phyloP scores from a whole-genome alignment of 1,140 invertebrate species.

The Bombus turneri region DNA sequence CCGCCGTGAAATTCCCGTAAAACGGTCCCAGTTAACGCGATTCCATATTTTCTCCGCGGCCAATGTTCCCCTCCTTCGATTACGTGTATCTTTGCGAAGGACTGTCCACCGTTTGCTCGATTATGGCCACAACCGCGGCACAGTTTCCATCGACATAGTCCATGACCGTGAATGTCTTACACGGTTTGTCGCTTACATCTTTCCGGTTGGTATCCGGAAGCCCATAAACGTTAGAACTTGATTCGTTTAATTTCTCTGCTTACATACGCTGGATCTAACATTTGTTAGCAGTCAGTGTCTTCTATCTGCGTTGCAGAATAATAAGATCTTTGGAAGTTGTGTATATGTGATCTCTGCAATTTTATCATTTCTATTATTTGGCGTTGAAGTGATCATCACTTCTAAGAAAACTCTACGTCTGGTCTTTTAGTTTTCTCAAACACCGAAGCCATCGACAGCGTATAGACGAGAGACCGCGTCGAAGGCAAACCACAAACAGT shows the following conservation, averaged over 20 bases:
- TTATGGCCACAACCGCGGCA: background rate
- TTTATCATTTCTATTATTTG: background rate
- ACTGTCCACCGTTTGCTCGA: background rate
- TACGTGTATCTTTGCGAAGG: background rate
- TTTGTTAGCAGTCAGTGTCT: too few species aligned
- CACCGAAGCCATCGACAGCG: too few species aligned
- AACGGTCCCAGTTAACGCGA: background rate
- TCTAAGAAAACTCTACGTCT: too few species aligned
- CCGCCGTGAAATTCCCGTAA: constrained; percentile 27
- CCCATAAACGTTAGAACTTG: background rate
- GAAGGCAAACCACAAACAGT: too few species aligned
- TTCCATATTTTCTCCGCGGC: constrained; percentile 32
- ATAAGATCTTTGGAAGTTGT: too few species aligned
- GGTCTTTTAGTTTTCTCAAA: too few species aligned
- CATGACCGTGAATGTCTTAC: background rate
- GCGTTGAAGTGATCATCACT: too few species aligned
- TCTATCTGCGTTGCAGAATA: too few species aligned
- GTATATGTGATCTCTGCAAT: background rate
- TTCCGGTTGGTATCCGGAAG: background rate
- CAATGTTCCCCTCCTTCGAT: background rate
- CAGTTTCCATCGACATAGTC: background rate
- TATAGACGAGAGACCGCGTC: too few species aligned
- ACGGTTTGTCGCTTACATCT: background rate
- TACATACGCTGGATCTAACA: background rate
- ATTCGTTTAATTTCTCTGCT: background rate